phyloP scores from a whole-genome alignment of 2,797 vertebrate genomes.

The Podargus strigoides region DNA sequence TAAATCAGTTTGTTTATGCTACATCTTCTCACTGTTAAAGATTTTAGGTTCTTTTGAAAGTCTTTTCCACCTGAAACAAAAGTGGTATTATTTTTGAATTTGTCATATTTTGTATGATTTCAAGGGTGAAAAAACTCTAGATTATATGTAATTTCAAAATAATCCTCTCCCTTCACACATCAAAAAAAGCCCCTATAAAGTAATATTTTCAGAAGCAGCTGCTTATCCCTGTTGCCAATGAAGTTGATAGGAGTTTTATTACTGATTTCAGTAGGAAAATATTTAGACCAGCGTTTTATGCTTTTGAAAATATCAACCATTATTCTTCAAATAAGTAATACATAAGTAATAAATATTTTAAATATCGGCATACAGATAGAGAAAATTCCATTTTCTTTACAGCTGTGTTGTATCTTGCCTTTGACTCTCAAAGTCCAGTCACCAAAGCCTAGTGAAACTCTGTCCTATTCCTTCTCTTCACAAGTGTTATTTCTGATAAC shows the following conservation, averaged over 20 bases:
- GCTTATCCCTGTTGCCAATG: not conserved
- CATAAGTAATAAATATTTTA: not conserved
- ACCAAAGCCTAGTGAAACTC: not conserved
- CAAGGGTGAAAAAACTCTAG: not conserved
- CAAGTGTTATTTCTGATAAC: conserved; percentile 21
- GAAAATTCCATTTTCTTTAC: not conserved
- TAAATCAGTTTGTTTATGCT: not conserved
- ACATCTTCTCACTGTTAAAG: not conserved
- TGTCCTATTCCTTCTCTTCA: not conserved
- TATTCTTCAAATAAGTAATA: not conserved
- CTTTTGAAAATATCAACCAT: not conserved
- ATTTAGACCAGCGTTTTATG: not conserved
- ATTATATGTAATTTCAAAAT: not conserved
- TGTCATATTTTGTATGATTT: not conserved
- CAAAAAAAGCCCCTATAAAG: not conserved
- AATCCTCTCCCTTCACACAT: not conserved
- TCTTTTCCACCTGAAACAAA: not conserved
- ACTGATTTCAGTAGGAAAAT: not conserved
- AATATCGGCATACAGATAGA: not conserved
- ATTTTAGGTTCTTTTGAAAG: not conserved
- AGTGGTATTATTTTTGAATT: not conserved
- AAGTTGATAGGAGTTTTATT: not conserved
- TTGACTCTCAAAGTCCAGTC: not conserved
- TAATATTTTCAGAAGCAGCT: not conserved
- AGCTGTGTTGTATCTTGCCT: not conserved